These are phyloP conservation scores for Enteromius fasciolatus DNA, from an alignment of 2,797 vertebrate genomes.

Conservation along the genomic window DNA sequence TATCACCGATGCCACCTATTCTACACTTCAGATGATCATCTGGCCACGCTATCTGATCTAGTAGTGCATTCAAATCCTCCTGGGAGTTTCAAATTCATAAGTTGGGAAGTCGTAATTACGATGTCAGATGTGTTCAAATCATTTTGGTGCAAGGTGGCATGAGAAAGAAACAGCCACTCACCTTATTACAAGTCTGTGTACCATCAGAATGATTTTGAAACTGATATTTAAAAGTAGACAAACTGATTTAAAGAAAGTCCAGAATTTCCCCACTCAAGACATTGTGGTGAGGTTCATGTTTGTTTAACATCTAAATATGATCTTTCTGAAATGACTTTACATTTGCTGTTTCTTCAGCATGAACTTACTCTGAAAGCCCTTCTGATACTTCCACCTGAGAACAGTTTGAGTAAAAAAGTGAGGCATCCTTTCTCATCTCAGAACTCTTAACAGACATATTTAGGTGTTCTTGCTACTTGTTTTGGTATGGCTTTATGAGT, in stretches of 20 bases:
- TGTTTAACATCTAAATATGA: not conserved
- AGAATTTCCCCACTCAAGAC: not conserved
- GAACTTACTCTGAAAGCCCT: not conserved
- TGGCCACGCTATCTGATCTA: not conserved
- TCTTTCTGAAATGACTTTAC: not conserved
- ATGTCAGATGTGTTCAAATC: not conserved
- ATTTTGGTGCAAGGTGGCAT: not conserved
- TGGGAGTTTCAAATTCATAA: not conserved
- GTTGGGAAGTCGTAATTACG: not conserved
- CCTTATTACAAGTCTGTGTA: not conserved
- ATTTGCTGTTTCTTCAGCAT: not conserved
- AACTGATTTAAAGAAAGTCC: not conserved
- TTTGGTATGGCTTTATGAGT: slow-evolving; percentile 7
- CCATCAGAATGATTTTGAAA: not conserved
- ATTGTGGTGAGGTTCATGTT: not conserved
- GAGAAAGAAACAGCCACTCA: not conserved
- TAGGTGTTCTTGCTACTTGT: slow-evolving; percentile 16
- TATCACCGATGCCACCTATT: slow-evolving; percentile 28
- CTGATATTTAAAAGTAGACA: not conserved
- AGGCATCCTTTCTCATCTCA: slow-evolving; percentile 16
- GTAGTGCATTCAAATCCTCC: not conserved
- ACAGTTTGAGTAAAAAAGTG: not conserved
- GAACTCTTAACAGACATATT: slow-evolving; percentile 3
- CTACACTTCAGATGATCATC: not conserved
- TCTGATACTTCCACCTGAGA: not conserved